Evolutionary conservation across 2,888 invertebrate genomes (phyloP), one percentile per base, ranked within the genome.

Genomic region (Pyrocoelia pectoralis): DNA sequence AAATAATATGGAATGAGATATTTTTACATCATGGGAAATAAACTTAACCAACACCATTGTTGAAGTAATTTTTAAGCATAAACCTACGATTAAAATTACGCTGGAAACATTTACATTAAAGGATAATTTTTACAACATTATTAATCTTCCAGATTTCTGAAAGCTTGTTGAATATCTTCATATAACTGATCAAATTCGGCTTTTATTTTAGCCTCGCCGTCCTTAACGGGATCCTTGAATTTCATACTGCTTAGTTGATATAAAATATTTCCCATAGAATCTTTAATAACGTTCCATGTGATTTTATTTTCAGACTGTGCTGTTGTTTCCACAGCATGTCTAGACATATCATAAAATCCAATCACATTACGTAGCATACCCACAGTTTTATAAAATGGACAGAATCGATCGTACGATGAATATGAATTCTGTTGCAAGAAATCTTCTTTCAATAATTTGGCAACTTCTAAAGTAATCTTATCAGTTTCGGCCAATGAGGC

Each of bases 401-500:
- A 99, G 88, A 97, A 98, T 69, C 98, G 90, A 84, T 96, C 96
- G 84, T 96, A 96, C 1, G 94, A 84, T 2, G 95, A 94, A 83
- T 96, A 94, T 83, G 98, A 97, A 88, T 99, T 99, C 84, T 99
- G 99, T 83, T 99, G 99, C 79, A 99, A 84, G 88, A 98, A 99
- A 85, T 99, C 99, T 81, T 99, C 99, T 82, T 99, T 98, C 68
- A 99, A 87, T 73, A 99, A 85, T 83, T 97, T 97, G 74, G 98
- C 98, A 48, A 99, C 96, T 85, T 99, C 99, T 64, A 99, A 87
- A 0, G 98, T 99, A 82, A 99, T 98, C 84, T 99, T 99, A 84
- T 99, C 99, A 19, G 95, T 92, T 85, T 99, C 99, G 5, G 99
- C 98, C 68, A 99, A 87, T 0, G 98, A 98, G 19, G 97, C 97